phyloP scores from a whole-genome alignment of 2,113 vertebrate genomes.

The Podilymbus podiceps region DNA sequence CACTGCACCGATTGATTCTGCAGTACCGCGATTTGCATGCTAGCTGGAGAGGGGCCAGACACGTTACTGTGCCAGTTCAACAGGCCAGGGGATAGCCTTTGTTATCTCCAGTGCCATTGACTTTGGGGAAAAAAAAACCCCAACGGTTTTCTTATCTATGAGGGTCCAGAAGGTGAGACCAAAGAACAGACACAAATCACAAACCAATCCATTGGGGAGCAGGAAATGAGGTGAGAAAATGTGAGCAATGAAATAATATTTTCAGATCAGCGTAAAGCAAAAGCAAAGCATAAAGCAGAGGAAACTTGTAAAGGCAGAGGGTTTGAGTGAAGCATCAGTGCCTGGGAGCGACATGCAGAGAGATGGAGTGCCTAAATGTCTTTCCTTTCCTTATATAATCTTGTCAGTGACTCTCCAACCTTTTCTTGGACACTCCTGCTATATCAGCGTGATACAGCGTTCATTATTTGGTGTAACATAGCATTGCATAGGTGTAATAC shows the following conservation, averaged over 20 bases:
- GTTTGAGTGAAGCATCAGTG: neutral
- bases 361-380: neutral
- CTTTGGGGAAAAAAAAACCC: neutral
- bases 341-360: rapidly evolving
- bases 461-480: neutral
- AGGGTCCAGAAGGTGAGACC: slow-evolving; percentile 33
- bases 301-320: neutral
- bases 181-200: neutral
- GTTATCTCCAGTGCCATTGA: neutral
- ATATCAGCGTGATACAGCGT: neutral
- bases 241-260: slow-evolving; percentile 14
- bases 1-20: slow-evolving; percentile 41
- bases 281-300: neutral
- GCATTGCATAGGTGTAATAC: neutral
- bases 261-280: neutral
- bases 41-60: slow-evolving; percentile 33
- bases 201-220: neutral
- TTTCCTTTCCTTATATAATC: neutral
- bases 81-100: slow-evolving; percentile 15
- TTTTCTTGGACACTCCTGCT: neutral
- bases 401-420: neutral
- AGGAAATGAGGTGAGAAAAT: slow-evolving; percentile 37
- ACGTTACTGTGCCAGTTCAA: neutral
- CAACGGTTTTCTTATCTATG: slow-evolving; percentile 2
- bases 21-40: neutral